Conservation (phyloP, 2,797 vertebrate species). For the Acrossocheilus fasciatus region DNA sequence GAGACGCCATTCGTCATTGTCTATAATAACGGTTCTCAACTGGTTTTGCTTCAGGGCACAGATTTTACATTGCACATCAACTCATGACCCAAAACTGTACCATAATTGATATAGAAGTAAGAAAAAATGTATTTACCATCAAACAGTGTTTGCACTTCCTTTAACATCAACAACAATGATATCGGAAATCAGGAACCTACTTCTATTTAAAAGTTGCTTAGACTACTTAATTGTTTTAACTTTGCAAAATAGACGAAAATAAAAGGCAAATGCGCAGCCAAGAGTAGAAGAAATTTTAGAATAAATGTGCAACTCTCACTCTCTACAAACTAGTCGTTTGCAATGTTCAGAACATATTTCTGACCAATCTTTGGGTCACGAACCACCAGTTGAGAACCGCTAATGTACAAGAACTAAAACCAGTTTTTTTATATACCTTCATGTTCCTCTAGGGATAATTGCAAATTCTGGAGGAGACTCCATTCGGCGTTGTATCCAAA, state of each 20-base stretch:
- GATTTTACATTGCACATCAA: neutral
- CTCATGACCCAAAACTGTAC: neutral
- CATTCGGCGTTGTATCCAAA: constrained; percentile 69
- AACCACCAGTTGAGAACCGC: constrained; percentile 9
- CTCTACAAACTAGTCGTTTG: neutral
- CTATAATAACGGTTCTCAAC: neutral
- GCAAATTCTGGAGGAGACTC: constrained; percentile 71
- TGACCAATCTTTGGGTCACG: neutral
- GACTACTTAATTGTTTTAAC: neutral
- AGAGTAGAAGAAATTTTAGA: neutral
- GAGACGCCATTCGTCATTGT: constrained; percentile 64
- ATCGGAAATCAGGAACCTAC: neutral
- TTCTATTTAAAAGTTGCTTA: constrained; percentile 7
- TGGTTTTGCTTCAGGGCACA: neutral
- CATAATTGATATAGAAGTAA: neutral
- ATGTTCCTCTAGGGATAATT: constrained; percentile 71
- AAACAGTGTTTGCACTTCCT: neutral
- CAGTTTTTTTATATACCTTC: neutral
- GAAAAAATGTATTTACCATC: neutral
- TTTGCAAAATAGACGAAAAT: neutral
- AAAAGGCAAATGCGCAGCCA: neutral
- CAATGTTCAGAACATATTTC: neutral
- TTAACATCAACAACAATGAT: neutral
- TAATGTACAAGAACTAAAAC: neutral
- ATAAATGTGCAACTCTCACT: neutral